A percentile compares a stretch with the other conserved stretches of the same genome.
Evolutionary conservation across 64 coral and sea anemone genomes (phyloP).

Genomic region (Montipora sp.): DNA sequence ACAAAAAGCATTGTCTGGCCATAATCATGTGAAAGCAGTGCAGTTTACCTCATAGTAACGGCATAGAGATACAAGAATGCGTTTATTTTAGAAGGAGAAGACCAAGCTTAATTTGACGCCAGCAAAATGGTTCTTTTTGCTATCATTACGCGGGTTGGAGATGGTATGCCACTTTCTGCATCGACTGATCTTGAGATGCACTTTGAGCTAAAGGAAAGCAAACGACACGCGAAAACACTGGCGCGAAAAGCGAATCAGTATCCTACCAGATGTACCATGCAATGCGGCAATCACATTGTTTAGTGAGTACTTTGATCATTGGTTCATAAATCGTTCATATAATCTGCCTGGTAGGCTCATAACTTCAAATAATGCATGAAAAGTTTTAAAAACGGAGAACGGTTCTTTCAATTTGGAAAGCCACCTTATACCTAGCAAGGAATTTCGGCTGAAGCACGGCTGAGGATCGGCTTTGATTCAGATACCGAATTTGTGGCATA

Average conservation of each 20-base stretch:
- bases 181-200: constrained; percentile 91
- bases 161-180: constrained; percentile 85
- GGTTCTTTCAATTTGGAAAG: too few relatives aligned
- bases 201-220: constrained; percentile 93
- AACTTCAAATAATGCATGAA: too few relatives aligned
- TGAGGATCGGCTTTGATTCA: too few relatives aligned
- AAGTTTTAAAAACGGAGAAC: too few relatives aligned
- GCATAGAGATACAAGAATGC: not conserved
- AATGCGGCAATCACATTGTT: constrained; percentile 79
- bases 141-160: constrained; percentile 84
- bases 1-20: not conserved
- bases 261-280: constrained; percentile 83
- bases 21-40: not conserved
- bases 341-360: not conserved
- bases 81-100: too few relatives aligned
- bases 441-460: too few relatives aligned
- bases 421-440: too few relatives aligned
- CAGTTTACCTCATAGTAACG: not conserved
- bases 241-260: constrained; percentile 89
- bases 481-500: too few relatives aligned
- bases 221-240: constrained; percentile 77
- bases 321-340: not conserved
- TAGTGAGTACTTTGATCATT: constrained; percentile 58
- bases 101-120: not conserved
- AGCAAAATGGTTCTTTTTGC: constrained; percentile 86